Conservation (phyloP, 2,888 invertebrate genomes). For the Philaethria dido region DNA sequence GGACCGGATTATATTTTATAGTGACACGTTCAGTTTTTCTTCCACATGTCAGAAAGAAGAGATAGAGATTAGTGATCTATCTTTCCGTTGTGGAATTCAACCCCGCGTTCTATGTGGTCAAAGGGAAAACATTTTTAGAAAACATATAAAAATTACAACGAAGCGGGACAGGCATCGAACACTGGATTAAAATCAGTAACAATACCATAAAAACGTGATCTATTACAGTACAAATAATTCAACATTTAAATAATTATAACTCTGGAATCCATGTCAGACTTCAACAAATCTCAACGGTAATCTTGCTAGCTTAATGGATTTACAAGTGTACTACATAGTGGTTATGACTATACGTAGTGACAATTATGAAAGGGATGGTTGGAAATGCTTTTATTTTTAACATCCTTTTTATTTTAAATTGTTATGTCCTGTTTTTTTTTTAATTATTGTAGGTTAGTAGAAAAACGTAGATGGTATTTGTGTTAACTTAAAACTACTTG, state of each 20-base stretch:
- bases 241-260: constrained; percentile 3
- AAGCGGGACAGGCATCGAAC: no score
- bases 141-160: no score
- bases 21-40: no score
- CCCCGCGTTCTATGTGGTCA: no score
- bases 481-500: not conserved
- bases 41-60: no score
- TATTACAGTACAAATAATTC: not conserved
- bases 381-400: constrained; percentile 17
- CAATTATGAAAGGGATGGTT: no score
- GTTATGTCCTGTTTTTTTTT: not conserved
- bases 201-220: no score
- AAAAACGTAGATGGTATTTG: not conserved
- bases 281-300: constrained; percentile 6
- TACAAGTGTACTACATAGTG: constrained; percentile 14
- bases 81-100: no score
- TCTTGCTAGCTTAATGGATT: constrained; percentile 16
- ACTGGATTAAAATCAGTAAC: no score
- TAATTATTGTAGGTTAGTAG: not conserved
- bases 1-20: no score
- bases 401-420: constrained; percentile 4
- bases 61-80: no score
- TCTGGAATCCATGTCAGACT: constrained; percentile 8
- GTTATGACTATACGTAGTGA: not conserved
- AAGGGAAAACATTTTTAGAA: no score